Conservation (phyloP, 1,140 invertebrate genomes). For the Bombus picipes region DNA sequence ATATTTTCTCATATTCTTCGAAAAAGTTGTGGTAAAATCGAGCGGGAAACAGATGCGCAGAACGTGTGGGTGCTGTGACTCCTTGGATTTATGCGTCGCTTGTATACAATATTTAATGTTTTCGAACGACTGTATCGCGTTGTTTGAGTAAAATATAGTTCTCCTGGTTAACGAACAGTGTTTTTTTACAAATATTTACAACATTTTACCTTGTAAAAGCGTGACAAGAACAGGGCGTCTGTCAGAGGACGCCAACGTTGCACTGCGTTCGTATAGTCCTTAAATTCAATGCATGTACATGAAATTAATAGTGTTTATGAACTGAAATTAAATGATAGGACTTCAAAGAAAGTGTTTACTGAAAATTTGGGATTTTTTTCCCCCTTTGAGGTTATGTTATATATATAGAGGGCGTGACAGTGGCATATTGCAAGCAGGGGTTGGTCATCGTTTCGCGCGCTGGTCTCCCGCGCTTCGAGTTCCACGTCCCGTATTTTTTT, state of each 20-base stretch:
- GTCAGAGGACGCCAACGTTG: constrained; percentile 30
- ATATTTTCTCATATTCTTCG: neutral
- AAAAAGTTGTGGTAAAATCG: constrained; percentile 29
- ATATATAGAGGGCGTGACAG: constrained; percentile 80
- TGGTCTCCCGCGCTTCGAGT: constrained; percentile 78
- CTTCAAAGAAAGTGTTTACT: neutral
- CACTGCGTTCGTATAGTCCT: neutral
- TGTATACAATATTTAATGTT: neutral
- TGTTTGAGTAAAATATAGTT: neutral
- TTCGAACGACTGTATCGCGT: neutral
- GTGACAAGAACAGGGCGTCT: neutral
- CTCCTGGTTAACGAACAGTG: neutral
- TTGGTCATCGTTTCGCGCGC: constrained; percentile 81
- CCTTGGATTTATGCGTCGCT: constrained; percentile 18
- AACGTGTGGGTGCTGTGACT: constrained; percentile 30
- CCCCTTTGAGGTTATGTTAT: constrained; percentile 79
- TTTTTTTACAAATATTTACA: neutral
- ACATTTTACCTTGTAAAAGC: constrained; percentile 6
- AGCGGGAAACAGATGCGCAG: constrained; percentile 44
- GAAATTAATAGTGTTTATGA: neutral
- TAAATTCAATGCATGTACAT: neutral
- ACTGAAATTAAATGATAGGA: constrained; percentile 4
- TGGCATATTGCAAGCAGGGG: constrained; percentile 71
- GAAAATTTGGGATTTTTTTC: constrained; percentile 30
- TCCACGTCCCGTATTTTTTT: constrained; percentile 67